Evolutionary conservation across 2,888 invertebrate genomes (phyloP).

Genomic region (Thymelicus lineola): DNA sequence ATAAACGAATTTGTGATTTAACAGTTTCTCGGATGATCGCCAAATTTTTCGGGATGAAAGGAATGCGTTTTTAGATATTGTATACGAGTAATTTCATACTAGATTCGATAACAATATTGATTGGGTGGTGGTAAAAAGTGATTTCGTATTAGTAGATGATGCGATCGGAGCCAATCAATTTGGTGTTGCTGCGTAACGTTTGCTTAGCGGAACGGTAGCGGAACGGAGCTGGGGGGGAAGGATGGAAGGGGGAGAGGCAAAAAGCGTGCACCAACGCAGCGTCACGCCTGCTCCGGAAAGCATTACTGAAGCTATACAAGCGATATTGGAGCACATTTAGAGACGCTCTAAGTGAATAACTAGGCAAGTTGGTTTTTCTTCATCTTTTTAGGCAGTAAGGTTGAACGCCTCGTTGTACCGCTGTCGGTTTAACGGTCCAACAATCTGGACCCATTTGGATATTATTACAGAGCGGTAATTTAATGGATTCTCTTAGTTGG

Average conservation of each 20-base stretch:
- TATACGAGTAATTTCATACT: constrained; percentile 71
- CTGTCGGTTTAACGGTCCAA: constrained; percentile 58
- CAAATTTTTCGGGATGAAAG: constrained; percentile 69
- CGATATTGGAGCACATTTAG: constrained; percentile 65
- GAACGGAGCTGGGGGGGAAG: constrained; percentile 43
- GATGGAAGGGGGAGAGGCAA: constrained; percentile 42
- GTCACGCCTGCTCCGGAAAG: constrained; percentile 56
- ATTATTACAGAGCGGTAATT: constrained; percentile 33
- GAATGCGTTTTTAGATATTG: constrained; percentile 66
- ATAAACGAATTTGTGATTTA: constrained; percentile 72
- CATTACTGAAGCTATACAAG: constrained; percentile 51
- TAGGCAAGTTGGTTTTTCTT: constrained; percentile 53
- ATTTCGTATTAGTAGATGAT: constrained; percentile 77
- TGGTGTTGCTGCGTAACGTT: constrained; percentile 78
- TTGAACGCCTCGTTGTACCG: constrained; percentile 38
- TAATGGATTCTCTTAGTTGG: constrained; percentile 29
- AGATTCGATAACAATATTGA: constrained; percentile 75
- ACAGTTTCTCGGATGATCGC: constrained; percentile 63
- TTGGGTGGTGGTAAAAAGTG: constrained; percentile 68
- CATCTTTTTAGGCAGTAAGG: constrained; percentile 45
- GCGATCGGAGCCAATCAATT: constrained; percentile 79
- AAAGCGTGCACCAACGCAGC: constrained; percentile 63
- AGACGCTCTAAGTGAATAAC: constrained; percentile 64
- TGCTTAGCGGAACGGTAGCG: constrained; percentile 80
- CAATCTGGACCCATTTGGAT: constrained; percentile 48